Evolutionary conservation across 2,888 invertebrate genomes (phyloP), one percentile per base, ranked within the genome.

Genomic region (Idaea aversata): DNA sequence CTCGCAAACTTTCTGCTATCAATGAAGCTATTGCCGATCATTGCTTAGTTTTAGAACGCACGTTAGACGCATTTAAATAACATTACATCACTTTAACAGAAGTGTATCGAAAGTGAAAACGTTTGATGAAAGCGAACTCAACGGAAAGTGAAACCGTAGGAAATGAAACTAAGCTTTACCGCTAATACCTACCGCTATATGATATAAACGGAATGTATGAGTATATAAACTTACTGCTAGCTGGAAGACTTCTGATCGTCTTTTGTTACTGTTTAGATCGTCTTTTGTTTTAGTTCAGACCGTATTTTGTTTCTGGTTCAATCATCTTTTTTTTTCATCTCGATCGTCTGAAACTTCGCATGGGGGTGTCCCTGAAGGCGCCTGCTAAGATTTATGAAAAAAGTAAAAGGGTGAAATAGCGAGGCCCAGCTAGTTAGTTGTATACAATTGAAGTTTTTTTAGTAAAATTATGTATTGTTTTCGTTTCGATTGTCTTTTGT

Each of bases 101-200:
- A 69, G 67, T 70, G 67, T 68, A 70, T 73, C 69, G 73, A 74
- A 75, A 75, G 75, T 75, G 75, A 75, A 66, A 74, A 75, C 72
- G 64, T 65, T 67, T 66, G 25, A 25, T 69, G 74, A 71, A 72
- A 72, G 75, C 64, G 69, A 68, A 64, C 59, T 59, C 66, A 64
- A 34, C 71, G 70, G 72, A 74, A 74, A 75, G 76, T 71, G 76
- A 76, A 76, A 76, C 70, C 59, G 61, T 7, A 47, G 34, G 64
- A 63, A 70, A 74, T 71, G 74, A 72, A 74, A 70, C 67, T 61
- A 66, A 63, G 63, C 68, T 67, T 69, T 70, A 69, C 66, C 71
- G 68, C 47, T 10, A 47, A 61, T 25, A 25, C 25, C 25, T 25
- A 25, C 25, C 25, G 25, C 25, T 25, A 25, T 25, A 25, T 34